Percentiles rank a stretch among this genome's conserved stretches.
These are phyloP conservation scores for Halcyon senegalensis DNA, from an alignment of 2,113 vertebrate species.

Conservation along the genomic window DNA sequence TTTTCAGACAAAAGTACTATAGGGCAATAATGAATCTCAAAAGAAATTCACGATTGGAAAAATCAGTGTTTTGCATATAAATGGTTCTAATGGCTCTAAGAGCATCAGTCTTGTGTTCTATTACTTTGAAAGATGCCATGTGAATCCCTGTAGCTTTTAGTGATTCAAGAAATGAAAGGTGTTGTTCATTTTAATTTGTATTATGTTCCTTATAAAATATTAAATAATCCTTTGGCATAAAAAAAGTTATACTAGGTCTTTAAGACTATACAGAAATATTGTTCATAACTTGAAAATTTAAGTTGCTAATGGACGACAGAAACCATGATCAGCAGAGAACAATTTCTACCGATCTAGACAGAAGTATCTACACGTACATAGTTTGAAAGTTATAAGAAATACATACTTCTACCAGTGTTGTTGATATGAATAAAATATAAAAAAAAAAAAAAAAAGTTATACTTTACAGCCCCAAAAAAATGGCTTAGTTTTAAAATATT, in stretches of 20 bases:
- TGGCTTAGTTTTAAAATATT: not conserved
- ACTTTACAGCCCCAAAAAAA: not conserved
- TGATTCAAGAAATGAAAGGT: not conserved
- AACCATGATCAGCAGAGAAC: not conserved
- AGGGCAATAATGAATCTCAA: constrained; percentile 37
- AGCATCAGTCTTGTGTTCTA: not conserved
- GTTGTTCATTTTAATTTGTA: constrained; percentile 26
- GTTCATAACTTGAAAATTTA: not conserved
- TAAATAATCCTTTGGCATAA: not conserved
- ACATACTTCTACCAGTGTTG: not conserved
- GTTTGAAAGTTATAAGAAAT: not conserved
- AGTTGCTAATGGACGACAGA: not conserved
- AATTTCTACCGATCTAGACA: not conserved
- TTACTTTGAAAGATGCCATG: constrained; percentile 15
- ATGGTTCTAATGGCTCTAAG: constrained; percentile 36
- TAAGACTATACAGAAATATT: not conserved
- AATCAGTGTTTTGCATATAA: constrained; percentile 40
- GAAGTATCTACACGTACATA: not conserved
- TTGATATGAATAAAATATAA: not conserved
- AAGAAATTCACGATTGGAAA: constrained; percentile 44
- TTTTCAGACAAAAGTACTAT: constrained; percentile 26
- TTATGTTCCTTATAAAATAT: not conserved
- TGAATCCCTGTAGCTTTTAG: constrained; percentile 18
- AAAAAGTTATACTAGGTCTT: not conserved
- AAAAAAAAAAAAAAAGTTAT: not conserved